phyloP scores from a whole-genome alignment of 2,888 invertebrate species.

The Watsonalla binaria region DNA sequence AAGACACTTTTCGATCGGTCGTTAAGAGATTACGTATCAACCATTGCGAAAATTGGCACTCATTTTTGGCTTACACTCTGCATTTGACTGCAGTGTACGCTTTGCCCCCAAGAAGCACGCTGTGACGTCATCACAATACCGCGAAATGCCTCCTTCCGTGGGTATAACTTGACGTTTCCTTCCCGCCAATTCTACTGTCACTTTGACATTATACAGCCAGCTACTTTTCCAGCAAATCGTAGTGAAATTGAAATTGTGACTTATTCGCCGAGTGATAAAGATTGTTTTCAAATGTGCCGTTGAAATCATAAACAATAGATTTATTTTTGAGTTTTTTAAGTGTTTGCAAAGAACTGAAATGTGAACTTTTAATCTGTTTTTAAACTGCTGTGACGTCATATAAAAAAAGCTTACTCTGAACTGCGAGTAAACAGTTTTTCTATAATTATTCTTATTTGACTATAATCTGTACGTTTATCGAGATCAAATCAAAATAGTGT shows the following conservation, averaged over 20 bases:
- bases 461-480: no score
- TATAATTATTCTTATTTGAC: no score
- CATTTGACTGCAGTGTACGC: conserved; percentile 35
- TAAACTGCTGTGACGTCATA: conserved; percentile 28
- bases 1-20: not conserved
- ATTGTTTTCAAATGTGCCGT: conserved; percentile 17
- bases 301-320: conserved; percentile 5
- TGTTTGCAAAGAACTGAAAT: conserved; percentile 26
- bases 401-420: not conserved
- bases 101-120: conserved; percentile 24
- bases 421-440: no score
- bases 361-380: conserved; percentile 20
- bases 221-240: conserved; percentile 12
- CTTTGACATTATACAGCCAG: conserved; percentile 20
- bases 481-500: no score
- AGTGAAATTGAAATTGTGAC: not conserved
- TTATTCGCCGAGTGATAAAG: conserved; percentile 11
- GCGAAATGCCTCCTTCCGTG: conserved; percentile 46
- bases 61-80: conserved; percentile 43
- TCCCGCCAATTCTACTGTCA: conserved; percentile 33
- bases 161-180: conserved; percentile 41
- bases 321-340: conserved; percentile 14
- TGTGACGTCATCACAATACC: conserved; percentile 23
- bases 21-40: conserved; percentile 6
- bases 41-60: conserved; percentile 70